Percentiles rank a stretch among this genome's conserved stretches.
phyloP scores from a whole-genome alignment of 2,888 invertebrate genomes.

The Leistus spinibarbis region DNA sequence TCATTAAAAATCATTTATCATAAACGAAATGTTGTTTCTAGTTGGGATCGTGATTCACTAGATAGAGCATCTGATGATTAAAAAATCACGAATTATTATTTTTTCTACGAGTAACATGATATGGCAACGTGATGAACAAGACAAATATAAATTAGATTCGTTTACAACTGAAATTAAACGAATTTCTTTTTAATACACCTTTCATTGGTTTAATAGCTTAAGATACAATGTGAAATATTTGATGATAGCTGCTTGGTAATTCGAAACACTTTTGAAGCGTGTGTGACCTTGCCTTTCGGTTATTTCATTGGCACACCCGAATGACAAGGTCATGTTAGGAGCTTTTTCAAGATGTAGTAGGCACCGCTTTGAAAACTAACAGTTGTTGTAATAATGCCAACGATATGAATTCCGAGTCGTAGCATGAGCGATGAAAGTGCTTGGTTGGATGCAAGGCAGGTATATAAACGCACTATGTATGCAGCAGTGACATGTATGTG shows the following conservation, averaged over 20 bases:
- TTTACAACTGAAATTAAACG: neutral
- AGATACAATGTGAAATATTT: too few relatives aligned
- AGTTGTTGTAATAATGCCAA: neutral
- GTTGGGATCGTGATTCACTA: neutral
- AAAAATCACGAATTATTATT: neutral
- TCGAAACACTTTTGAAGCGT: too few relatives aligned
- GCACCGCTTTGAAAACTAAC: too few relatives aligned
- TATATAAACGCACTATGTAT: neutral
- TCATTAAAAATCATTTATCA: neutral
- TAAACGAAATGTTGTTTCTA: neutral
- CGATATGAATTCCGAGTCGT: neutral
- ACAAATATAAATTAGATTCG: neutral
- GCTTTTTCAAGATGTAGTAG: too few relatives aligned
- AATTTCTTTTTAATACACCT: neutral
- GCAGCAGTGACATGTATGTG: constrained; percentile 7
- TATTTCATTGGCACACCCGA: too few relatives aligned
- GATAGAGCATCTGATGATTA: too few relatives aligned
- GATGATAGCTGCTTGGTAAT: too few relatives aligned
- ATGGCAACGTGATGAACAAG: neutral
- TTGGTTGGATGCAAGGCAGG: neutral
- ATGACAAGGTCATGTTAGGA: too few relatives aligned
- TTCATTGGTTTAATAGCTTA: neutral
- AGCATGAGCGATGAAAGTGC: neutral
- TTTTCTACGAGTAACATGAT: neutral
- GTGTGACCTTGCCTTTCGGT: too few relatives aligned